A percentile compares a stretch with the other conserved stretches of the same genome.
Evolutionary conservation across 2,888 invertebrate species (phyloP).

Genomic region (Chrysopilus asiliformis): DNA sequence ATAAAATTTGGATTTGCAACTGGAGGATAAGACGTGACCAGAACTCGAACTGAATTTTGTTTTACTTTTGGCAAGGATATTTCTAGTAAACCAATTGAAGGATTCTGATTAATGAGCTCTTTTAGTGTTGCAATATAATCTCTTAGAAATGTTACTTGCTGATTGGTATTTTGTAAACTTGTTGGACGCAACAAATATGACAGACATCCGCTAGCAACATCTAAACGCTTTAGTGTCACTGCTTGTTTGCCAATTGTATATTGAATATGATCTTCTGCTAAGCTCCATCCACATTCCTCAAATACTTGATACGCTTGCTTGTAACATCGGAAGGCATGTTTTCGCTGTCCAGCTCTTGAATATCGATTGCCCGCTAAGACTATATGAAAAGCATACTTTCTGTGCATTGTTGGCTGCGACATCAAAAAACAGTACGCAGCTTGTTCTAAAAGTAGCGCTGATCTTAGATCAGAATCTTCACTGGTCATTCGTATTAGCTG

Average conservation of each 20-base stretch:
- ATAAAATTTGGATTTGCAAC: slow-evolving; percentile 23
- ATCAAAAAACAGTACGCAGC: slow-evolving; percentile 83
- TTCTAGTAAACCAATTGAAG: slow-evolving; percentile 39
- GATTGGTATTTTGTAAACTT: slow-evolving; percentile 54
- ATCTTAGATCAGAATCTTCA: slow-evolving; percentile 92
- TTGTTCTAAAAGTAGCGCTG: slow-evolving; percentile 87
- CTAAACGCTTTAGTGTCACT: slow-evolving; percentile 57
- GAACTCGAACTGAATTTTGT: slow-evolving; percentile 52
- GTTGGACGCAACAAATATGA: slow-evolving; percentile 59
- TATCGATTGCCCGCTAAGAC: slow-evolving; percentile 92
- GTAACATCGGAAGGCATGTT: slow-evolving; percentile 85
- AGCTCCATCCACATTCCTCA: slow-evolving; percentile 63
- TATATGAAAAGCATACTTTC: slow-evolving; percentile 94
- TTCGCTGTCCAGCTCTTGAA: slow-evolving; percentile 82
- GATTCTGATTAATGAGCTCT: slow-evolving; percentile 30
- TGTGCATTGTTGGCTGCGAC: slow-evolving; percentile 51
- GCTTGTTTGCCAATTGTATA: slow-evolving; percentile 88
- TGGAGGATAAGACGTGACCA: slow-evolving; percentile 35
- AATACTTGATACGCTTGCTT: slow-evolving; percentile 78
- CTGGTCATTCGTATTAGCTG: slow-evolving; percentile 91
- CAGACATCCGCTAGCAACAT: slow-evolving; percentile 61
- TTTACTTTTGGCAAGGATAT: slow-evolving; percentile 65
- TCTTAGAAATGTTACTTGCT: slow-evolving; percentile 68
- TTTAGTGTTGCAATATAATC: slow-evolving; percentile 79
- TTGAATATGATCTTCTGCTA: slow-evolving; percentile 92